These are phyloP conservation scores for Ylistrum balloti DNA, from an alignment of 1,140 invertebrate species.

Conservation along the genomic window DNA sequence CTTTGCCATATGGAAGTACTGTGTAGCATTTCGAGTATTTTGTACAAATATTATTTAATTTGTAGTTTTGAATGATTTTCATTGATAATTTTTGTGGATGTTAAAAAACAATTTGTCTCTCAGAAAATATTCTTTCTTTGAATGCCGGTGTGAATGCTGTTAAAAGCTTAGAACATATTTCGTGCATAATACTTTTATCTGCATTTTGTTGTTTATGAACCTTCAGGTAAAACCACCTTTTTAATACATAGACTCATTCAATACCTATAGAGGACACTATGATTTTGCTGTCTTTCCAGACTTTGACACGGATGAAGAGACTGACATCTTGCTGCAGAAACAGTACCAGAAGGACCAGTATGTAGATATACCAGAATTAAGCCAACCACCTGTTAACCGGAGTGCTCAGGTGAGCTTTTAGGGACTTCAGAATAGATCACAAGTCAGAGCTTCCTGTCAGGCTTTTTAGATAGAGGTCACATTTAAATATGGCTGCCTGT, in stretches of 20 bases:
- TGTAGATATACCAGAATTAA: conserved; percentile 81
- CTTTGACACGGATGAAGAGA: conserved; percentile 83
- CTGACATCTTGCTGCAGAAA: conserved; percentile 81
- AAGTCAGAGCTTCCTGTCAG: no score
- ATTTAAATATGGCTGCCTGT: not conserved
- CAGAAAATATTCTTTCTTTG: not conserved
- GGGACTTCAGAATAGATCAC: not conserved
- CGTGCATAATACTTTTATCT: not conserved
- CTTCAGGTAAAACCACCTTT: not conserved
- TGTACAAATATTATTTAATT: not conserved
- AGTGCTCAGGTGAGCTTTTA: conserved; percentile 72
- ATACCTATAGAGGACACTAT: not conserved
- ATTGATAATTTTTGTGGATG: not conserved
- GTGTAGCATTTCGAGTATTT: not conserved
- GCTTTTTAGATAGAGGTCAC: no score
- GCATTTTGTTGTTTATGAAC: not conserved
- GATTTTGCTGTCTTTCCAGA: conserved; percentile 68
- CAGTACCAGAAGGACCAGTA: conserved; percentile 80
- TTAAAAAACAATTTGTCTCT: no score
- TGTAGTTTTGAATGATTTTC: conserved; percentile 35
- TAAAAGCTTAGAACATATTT: not conserved
- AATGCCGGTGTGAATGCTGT: not conserved
- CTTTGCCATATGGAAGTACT: not conserved
- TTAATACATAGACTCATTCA: no score
- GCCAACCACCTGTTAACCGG: conserved; percentile 74